Evolutionary conservation across 1,140 invertebrate genomes (phyloP).

Genomic region (Copidosoma floridanum): DNA sequence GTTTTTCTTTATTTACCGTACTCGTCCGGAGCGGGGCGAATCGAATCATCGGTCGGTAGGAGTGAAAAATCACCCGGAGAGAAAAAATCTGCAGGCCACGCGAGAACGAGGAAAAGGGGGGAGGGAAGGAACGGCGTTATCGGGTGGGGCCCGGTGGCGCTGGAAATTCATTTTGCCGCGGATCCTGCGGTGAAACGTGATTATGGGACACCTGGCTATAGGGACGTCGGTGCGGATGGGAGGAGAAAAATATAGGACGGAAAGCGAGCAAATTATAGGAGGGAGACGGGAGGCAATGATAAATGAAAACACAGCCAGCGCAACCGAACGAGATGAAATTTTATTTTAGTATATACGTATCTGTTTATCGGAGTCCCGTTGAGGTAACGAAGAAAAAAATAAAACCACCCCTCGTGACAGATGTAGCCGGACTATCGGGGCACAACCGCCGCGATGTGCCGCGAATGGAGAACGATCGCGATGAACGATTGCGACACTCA

Average conservation of each 20-base stretch:
- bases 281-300: not conserved
- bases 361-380: not conserved
- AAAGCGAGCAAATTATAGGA: not conserved
- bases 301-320: conserved; percentile 1
- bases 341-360: not conserved
- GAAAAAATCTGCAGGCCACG: not conserved
- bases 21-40: not conserved
- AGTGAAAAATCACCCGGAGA: not conserved
- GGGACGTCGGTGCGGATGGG: not conserved
- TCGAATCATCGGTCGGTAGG: not conserved
- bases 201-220: not conserved
- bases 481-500: not conserved
- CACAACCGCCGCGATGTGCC: no score
- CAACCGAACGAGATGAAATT: not conserved
- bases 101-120: not conserved
- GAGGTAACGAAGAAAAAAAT: no score
- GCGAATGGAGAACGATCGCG: no score
- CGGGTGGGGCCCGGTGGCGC: not conserved
- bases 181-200: conserved; percentile 14
- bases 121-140: not conserved
- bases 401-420: no score
- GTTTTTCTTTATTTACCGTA: no score
- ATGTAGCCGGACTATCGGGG: no score
- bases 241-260: no score
- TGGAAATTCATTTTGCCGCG: conserved; percentile 20